Evolutionary conservation across 2,888 invertebrate genomes (phyloP), one percentile per base, ranked within the genome.

Genomic region (Lamproptera curius): DNA sequence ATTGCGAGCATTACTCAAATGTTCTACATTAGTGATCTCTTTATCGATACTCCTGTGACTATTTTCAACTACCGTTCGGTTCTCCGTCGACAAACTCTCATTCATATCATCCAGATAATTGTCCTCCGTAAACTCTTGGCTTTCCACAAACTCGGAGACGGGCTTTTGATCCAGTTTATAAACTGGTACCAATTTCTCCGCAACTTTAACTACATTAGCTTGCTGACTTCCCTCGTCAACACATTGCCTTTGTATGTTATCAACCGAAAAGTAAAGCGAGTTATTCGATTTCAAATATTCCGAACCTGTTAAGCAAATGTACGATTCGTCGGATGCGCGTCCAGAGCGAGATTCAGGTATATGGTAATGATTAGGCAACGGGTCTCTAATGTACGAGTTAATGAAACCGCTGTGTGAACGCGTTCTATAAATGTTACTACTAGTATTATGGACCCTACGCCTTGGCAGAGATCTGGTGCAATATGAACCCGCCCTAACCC

Each of bases 91-190:
- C 42, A 79, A 84, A 51, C 76, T 78, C 26, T 67, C 73, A 1
- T 66, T 73, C 8, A 82, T 81, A 8, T 67, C 72, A 8, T 67
- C 72, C 33, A 86, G 64, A 61, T 86, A 87, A 43, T 76, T 78
- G 57, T 87, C 87, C 55, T 87, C 87, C 35, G 68, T 81, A 45
- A 86, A 87, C 44, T 87, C 87, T 58, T 86, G 83, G 49, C 80
- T 78, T 23, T 85, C 81, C 39, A 85, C 77, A 43, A 85, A 85
- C 53, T 85, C 82, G 0, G 55, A 45, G 0, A 62, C 70, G 2
- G 56, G 41, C 16, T 60, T 60, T 43, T 64, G 66, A 6, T 59
- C 61, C 0, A 76, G 53, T 62, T 74, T 74, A 10, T 63, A 72
- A 0, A 79, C 57, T 0, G 81, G 74, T 2, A 85, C 58, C 0